phyloP scores from a whole-genome alignment of 2,113 vertebrate genomes.

The Ctenodactylus gundi region DNA sequence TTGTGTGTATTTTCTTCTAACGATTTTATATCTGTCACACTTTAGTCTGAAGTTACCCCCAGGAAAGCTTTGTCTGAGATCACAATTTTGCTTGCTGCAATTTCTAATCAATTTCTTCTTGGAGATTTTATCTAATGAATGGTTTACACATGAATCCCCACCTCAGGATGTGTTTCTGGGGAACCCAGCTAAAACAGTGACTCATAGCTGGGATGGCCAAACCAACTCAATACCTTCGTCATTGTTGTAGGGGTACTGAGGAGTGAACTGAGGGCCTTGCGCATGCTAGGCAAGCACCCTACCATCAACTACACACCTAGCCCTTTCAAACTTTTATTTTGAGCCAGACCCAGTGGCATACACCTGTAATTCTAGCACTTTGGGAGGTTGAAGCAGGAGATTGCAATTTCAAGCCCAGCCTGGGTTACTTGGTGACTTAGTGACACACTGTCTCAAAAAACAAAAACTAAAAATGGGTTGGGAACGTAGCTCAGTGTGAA shows the following conservation, averaged over 20 bases:
- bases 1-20: not conserved
- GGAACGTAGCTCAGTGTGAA: no score
- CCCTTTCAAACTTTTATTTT: not conserved
- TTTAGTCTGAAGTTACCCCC: not conserved
- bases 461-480: no score
- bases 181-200: not conserved
- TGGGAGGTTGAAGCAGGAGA: no score
- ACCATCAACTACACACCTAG: not conserved
- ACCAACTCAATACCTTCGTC: not conserved
- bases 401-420: no score
- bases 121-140: not conserved
- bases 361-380: no score
- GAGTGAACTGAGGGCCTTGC: not conserved
- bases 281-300: not conserved
- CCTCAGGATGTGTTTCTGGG: slow-evolving; percentile 16
- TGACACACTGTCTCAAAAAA: no score
- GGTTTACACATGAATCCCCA: not conserved
- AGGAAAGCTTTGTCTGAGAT: not conserved
- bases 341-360: no score
- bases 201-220: not conserved
- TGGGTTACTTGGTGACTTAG: no score
- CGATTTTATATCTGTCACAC: not conserved
- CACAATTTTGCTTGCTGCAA: not conserved
- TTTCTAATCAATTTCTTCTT: not conserved
- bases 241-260: not conserved